Base-by-base conservation (phyloP, 1,140 invertebrate species). In the Drosophila orena region DNA sequence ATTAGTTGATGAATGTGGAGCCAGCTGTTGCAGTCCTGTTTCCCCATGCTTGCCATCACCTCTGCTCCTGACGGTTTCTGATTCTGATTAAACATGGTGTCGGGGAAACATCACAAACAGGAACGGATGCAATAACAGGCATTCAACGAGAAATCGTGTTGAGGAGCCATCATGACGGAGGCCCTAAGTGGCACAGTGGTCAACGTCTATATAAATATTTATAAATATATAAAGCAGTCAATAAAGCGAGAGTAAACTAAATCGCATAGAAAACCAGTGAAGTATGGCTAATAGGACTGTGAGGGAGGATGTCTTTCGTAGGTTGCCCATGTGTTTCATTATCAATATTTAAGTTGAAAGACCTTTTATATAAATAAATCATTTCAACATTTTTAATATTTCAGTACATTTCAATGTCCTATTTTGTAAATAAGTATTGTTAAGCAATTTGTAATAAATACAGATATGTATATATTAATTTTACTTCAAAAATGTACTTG, bases 1-100 rank as follows among this genome's bases (percentile, higher is more conserved):
- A 84, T 84, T 79, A 84, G 81, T 77, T 84, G 76, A 84, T 83
- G 80, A 79, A 64, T 65, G 60, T 76, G 17, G 46, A 54, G 69
- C 20, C 69, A 72, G 59, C 72, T 75, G 71, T 75, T 76, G 72
- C 58, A 55, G 50, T 50, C 46, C 38, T 74, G 71, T 56, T 50
- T 54, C 57, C 40, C 69, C 71, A 72, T 50, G 49, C 62, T 40
- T 47, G 40, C 12, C 57, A 17, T 8, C 3, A 12, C 22, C 49
- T 17, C 10, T 17, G 44, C 56, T 38, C 37, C 37, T 38, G 58
- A 44, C 60, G 59, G 44, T 66, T 42, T 58, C 72, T 76, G 72
- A 58, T 66, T 76, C 72, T 66, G 72, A 76, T 76, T 76, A 76
- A 71, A 70, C 68, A 71, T 57, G 50, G 68, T 71, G 68, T 70